Percentiles rank a stretch among this genome's conserved stretches.
These are phyloP conservation scores for Akabosia matsudoensis DNA, from an alignment of 1,140 invertebrate genomes.

Conservation along the genomic window DNA sequence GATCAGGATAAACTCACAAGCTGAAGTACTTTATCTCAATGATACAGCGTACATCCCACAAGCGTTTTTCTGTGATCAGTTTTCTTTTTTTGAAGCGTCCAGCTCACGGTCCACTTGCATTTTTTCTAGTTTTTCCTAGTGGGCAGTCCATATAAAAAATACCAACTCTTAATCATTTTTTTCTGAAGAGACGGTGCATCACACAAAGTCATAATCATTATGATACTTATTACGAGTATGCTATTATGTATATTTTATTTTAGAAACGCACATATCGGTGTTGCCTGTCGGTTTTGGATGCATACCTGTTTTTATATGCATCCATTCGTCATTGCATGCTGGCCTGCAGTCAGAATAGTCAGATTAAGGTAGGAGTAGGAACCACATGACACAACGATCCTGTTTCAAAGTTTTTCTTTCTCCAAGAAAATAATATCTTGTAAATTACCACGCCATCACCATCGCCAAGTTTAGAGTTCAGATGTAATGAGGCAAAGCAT, in stretches of 20 bases:
- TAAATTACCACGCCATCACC: not conserved
- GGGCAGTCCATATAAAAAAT: conserved; percentile 6
- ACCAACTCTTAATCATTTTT: not conserved
- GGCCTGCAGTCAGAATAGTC: not conserved
- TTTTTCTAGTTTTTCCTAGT: not conserved
- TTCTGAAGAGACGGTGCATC: conserved; percentile 1
- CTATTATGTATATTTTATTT: not conserved
- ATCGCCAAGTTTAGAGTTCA: not conserved
- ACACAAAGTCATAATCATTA: conserved; percentile 2
- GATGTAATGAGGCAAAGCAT: not conserved
- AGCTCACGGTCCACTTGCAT: not conserved
- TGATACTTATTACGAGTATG: not conserved
- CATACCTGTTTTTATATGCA: not conserved
- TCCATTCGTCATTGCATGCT: not conserved
- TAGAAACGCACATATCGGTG: too few relatives aligned
- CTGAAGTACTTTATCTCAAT: conserved; percentile 14
- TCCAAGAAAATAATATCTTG: not conserved
- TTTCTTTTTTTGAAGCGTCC: not conserved
- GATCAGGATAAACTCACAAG: too few relatives aligned
- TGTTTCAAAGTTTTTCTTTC: not conserved
- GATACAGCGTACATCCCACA: not conserved
- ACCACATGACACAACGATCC: not conserved
- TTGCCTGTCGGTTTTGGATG: too few relatives aligned
- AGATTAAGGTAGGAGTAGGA: not conserved
- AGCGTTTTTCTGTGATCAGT: not conserved